These are phyloP conservation scores for Regulus satrapa DNA, from an alignment of 2,113 vertebrate genomes.

Conservation along the genomic window DNA sequence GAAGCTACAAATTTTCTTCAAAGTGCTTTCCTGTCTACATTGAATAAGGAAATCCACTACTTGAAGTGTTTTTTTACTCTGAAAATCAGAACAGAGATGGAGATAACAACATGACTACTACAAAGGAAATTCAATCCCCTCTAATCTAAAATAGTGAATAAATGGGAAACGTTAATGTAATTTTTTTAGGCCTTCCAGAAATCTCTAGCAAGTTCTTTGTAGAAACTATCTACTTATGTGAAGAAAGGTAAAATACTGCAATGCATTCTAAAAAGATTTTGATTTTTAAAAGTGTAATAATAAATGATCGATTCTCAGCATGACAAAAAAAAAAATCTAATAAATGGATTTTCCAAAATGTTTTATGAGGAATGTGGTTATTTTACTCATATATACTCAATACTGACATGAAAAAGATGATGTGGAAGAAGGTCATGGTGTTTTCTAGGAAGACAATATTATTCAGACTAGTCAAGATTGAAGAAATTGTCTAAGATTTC, in stretches of 20 bases:
- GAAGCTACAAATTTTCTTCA: neutral
- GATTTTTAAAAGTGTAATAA: neutral
- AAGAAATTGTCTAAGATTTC: neutral
- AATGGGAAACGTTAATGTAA: neutral
- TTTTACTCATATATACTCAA: neutral
- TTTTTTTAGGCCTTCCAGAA: neutral
- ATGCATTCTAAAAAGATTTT: neutral
- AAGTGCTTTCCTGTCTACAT: neutral
- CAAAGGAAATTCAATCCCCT: neutral
- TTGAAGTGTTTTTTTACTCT: neutral
- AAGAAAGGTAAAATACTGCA: neutral
- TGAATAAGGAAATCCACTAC: neutral
- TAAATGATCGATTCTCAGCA: neutral
- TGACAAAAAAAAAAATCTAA: neutral
- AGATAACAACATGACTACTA: neutral
- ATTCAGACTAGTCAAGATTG: neutral
- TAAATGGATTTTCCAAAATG: neutral
- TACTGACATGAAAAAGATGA: neutral
- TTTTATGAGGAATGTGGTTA: neutral
- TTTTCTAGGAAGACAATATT: neutral
- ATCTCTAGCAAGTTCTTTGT: neutral
- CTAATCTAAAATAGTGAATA: neutral
- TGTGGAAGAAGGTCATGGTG: neutral
- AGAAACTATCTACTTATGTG: neutral
- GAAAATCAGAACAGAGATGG: neutral